Percentiles rank a stretch among this genome's conserved stretches.
phyloP scores from a whole-genome alignment of 2,797 vertebrate species.

The Potorous gilbertii region DNA sequence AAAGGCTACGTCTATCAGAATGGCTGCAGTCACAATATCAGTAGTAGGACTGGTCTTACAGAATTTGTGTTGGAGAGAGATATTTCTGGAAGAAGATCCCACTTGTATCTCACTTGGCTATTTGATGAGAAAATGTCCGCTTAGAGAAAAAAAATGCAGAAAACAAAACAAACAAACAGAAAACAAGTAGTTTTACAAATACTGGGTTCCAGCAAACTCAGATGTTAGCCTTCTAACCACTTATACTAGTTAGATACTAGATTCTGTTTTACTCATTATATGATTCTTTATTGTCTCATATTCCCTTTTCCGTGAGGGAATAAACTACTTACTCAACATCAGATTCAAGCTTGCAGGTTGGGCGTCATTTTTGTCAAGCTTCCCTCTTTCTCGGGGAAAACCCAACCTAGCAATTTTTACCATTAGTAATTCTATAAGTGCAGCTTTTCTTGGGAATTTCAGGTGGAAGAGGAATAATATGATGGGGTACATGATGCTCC shows the following conservation, averaged over 20 bases:
- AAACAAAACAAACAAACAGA: not conserved
- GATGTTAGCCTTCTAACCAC: not conserved
- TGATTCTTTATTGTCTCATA: not conserved
- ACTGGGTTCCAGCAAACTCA: not conserved
- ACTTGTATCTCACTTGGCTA: not conserved
- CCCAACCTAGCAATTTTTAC: not conserved
- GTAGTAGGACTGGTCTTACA: not conserved
- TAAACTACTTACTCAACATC: not conserved
- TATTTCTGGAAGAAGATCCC: not conserved
- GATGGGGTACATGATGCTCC: not conserved
- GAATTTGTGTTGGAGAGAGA: not conserved
- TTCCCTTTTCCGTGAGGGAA: not conserved
- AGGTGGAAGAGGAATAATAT: not conserved
- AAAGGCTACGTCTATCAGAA: not conserved
- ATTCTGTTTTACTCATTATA: not conserved
- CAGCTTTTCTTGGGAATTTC: not conserved
- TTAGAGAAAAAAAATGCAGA: not conserved
- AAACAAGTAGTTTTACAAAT: not conserved
- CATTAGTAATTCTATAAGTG: not conserved
- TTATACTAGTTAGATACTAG: not conserved
- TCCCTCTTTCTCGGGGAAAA: not conserved
- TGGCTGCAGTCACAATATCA: not conserved
- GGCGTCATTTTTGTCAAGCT: not conserved
- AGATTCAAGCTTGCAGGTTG: not conserved
- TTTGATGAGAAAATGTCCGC: not conserved